Evolutionary conservation across 2,113 vertebrate genomes (phyloP).

Genomic region (Hemiprocne comata): DNA sequence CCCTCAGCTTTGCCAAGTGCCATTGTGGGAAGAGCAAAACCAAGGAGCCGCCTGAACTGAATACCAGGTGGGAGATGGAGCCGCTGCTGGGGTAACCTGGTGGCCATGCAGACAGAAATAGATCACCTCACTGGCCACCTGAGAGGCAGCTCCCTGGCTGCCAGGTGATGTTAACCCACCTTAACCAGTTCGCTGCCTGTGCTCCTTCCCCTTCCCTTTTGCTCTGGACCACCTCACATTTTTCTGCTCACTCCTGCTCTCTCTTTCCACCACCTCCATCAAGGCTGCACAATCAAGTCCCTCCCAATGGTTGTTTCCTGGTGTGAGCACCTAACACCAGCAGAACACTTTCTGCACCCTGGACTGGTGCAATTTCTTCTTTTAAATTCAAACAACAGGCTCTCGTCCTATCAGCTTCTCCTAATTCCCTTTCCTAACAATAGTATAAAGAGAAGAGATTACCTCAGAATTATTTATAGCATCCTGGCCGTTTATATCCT

Average conservation of each 20-base stretch:
- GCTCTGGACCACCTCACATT: rapidly evolving
- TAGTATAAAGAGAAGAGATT: background rate
- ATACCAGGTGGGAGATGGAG: rapidly evolving
- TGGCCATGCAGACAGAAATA: rapidly evolving
- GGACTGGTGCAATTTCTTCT: background rate
- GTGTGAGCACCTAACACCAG: background rate
- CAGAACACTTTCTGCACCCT: background rate
- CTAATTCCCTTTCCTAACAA: background rate
- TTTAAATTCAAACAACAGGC: background rate
- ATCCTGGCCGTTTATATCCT: background rate
- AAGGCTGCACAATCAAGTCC: background rate
- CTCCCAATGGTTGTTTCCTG: background rate
- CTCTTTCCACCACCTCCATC: background rate
- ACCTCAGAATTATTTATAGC: background rate
- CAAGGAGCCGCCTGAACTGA: rapidly evolving
- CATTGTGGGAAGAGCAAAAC: rapidly evolving
- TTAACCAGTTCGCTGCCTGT: background rate
- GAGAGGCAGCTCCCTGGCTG: background rate
- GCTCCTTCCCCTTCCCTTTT: background rate
- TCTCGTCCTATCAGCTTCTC: background rate
- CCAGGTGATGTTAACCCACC: rapidly evolving
- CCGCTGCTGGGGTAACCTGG: rapidly evolving
- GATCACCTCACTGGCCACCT: rapidly evolving
- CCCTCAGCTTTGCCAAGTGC: background rate
- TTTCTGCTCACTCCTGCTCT: rapidly evolving